Evolutionary conservation across 2,113 vertebrate species (phyloP).

Genomic region (Corythaixoides concolor): DNA sequence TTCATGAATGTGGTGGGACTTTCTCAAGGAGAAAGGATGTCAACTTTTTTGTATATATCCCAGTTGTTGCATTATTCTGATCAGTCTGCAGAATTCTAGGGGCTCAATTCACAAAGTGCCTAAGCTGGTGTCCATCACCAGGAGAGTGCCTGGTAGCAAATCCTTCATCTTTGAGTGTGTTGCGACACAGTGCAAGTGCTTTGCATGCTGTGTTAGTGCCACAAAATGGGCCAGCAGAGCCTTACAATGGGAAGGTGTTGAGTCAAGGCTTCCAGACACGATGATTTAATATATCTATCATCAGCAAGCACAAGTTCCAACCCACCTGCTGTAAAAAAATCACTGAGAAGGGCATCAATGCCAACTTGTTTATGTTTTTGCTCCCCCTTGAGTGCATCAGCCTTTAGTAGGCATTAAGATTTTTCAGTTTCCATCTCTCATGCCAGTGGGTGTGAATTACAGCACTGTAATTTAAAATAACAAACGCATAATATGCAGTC

Average conservation of each 20-base stretch:
- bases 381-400: neutral
- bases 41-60: neutral
- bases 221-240: neutral
- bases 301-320: neutral
- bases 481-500: neutral
- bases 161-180: neutral
- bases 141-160: neutral
- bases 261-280: neutral
- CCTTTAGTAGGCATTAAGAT: neutral
- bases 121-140: neutral
- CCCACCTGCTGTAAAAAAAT: neutral
- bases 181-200: neutral
- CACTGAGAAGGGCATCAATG: neutral
- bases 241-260: neutral
- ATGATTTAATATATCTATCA: neutral
- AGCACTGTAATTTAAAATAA: slow-evolving; percentile 2
- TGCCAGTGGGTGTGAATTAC: neutral
- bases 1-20: neutral
- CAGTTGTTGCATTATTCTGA: neutral
- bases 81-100: neutral
- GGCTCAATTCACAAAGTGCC: rapidly evolving
- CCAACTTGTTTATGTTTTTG: neutral
- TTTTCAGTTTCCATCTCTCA: neutral
- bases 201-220: neutral
- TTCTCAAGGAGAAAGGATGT: neutral